Evolutionary conservation across 2,888 invertebrate genomes (phyloP), one percentile per base, ranked within the genome.

Genomic region (Acanthosepion esculentum): DNA sequence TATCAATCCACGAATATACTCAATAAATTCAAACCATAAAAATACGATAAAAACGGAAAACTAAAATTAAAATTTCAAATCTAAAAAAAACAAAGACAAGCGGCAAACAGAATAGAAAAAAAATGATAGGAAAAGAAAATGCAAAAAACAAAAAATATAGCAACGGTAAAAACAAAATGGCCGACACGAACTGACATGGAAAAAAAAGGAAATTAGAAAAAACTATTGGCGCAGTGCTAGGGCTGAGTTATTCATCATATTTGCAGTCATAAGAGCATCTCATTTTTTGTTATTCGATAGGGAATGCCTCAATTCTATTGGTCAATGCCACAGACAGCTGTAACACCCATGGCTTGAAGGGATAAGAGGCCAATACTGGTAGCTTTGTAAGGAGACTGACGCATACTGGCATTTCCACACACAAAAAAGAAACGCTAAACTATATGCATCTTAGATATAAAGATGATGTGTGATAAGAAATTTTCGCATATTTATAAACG

Each of bases 21-120:
- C 78, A 78, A 78, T 78, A 78, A 78, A n/a, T 78, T 78, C 78
- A n/a, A 78, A 33, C n/a, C n/a, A 78, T 78, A n/a, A n/a, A 78
- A 78, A n/a, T 33, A n/a, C 18, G 33, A n/a, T 8, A n/a, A n/a
- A 78, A 55, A 55, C 5, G 5, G 20, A 55, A n/a, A 78, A 29
- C n/a, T 4, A 29, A 29, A 12, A n/a, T 10, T 15, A 78, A 78
- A 5, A 78, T 12, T 8, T n/a, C n/a, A 78, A n/a, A 33, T n/a
- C 15, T 3, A 78, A 10, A 15, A 78, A n/a, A 78, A n/a, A 0
- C 5, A 78, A 78, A n/a, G 18, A n/a, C 3, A 23, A 29, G 3
- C 8, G 10, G 8, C 78, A n/a, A 78, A 78, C 15, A 55, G 55
- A 55, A 29, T 0, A 78, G 8, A n/a, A 78, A 29, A 78, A 78